These are phyloP conservation scores for Pygathrix nemaeus DNA, from an alignment of 2,113 vertebrate species.

Conservation along the genomic window DNA sequence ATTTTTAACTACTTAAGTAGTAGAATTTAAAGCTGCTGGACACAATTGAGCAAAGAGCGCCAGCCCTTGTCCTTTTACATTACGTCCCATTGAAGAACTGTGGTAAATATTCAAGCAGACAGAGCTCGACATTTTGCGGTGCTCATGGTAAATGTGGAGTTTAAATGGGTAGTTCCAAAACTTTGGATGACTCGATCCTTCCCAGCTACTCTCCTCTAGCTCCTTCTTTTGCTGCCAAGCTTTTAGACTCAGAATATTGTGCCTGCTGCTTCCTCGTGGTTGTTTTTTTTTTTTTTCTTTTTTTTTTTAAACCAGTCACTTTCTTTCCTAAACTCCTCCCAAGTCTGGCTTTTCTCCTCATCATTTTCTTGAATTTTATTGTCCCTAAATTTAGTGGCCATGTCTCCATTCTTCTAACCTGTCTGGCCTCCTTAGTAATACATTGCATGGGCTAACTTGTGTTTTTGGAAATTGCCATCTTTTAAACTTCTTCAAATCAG, in stretches of 20 bases:
- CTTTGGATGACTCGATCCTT: not conserved
- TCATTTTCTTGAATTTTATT: not conserved
- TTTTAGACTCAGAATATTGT: not conserved
- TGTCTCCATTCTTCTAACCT: not conserved
- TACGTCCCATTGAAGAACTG: constrained; percentile 65
- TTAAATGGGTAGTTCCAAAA: constrained; percentile 43
- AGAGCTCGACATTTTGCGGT: not conserved
- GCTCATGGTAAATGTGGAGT: constrained; percentile 40
- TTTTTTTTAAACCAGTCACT: not conserved
- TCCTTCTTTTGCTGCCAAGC: constrained; percentile 13
- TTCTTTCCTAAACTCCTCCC: not conserved
- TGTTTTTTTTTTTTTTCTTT: not conserved
- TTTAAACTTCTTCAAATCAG: not conserved
- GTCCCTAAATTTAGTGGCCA: not conserved
- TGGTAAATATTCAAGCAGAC: constrained; percentile 44
- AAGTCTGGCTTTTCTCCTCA: not conserved
- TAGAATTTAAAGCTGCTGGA: constrained; percentile 70
- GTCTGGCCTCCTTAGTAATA: not conserved
- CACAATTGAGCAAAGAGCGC: constrained; percentile 59
- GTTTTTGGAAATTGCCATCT: not conserved
- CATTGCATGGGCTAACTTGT: not conserved
- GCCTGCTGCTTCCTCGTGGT: not conserved
- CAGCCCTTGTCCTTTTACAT: constrained; percentile 77
- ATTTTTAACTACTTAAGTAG: constrained; percentile 79
- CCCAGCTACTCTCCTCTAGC: not conserved